Evolutionary conservation across 2,113 vertebrate species (phyloP).

Genomic region (Phyllopteryx taeniolatus): DNA sequence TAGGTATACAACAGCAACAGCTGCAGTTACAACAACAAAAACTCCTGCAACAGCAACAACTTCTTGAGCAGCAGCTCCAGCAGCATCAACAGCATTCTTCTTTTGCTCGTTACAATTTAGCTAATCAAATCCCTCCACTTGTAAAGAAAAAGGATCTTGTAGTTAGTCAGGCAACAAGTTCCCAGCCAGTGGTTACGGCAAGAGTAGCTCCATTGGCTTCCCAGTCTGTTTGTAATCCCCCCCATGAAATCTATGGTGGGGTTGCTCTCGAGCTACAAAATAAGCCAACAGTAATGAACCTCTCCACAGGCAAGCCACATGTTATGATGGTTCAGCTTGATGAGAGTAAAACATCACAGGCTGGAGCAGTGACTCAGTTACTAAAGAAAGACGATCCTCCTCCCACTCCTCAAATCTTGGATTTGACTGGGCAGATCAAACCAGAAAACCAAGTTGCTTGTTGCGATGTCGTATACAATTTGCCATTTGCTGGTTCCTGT

Average conservation of each 20-base stretch:
- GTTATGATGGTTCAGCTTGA: conserved; percentile 94
- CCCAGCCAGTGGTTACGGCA: conserved; percentile 71
- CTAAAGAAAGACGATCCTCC: conserved; percentile 80
- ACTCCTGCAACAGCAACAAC: conserved; percentile 75
- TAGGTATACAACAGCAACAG: conserved; percentile 75
- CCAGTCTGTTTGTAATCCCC: conserved; percentile 50
- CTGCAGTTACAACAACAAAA: conserved; percentile 79
- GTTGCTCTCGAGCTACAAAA: conserved; percentile 84
- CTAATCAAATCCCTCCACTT: conserved; percentile 81
- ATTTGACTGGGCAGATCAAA: conserved; percentile 87
- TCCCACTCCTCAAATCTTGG: conserved; percentile 78
- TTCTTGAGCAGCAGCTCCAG: conserved; percentile 79
- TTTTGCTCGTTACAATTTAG: conserved; percentile 86
- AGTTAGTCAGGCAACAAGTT: conserved; percentile 76
- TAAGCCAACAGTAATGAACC: conserved; percentile 78
- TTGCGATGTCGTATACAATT: conserved; percentile 95
- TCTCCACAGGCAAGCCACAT: conserved; percentile 84
- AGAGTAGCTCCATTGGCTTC: conserved; percentile 65
- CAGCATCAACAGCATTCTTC: conserved; percentile 81
- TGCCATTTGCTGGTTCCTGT: conserved; percentile 91
- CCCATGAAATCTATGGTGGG: conserved; percentile 78
- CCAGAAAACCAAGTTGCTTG: conserved; percentile 90
- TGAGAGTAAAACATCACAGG: conserved; percentile 70
- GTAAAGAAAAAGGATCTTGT: conserved; percentile 84
- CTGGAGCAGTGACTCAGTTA: conserved; percentile 82